Conservation (phyloP, 1,140 invertebrate genomes). For the Andrena cerasifolii region DNA sequence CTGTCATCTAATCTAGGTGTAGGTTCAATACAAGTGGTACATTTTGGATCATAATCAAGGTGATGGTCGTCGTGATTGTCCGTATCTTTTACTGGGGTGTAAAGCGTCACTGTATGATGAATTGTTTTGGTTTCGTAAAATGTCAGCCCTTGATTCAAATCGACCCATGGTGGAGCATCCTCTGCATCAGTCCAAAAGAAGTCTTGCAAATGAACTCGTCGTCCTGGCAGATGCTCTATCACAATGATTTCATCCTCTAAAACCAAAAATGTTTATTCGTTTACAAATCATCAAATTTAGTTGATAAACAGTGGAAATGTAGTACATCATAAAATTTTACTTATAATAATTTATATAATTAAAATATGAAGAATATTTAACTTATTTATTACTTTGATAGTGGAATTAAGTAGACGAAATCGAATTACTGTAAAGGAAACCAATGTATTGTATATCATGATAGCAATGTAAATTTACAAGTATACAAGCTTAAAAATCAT, state of each 20-base stretch:
- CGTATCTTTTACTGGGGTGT: conserved; percentile 63
- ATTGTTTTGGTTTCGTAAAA: conserved; percentile 77
- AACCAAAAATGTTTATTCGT: conserved; percentile 12
- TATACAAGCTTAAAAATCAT: too few species aligned
- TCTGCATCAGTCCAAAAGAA: conserved; percentile 94
- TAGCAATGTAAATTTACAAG: too few species aligned
- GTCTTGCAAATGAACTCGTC: conserved; percentile 88
- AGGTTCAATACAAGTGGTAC: conserved; percentile 76
- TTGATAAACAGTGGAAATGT: neutral
- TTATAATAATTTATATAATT: too few species aligned
- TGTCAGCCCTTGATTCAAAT: conserved; percentile 75
- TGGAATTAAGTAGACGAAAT: too few species aligned
- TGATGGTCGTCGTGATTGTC: conserved; percentile 5
- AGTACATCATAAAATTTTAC: too few species aligned
- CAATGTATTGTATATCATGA: too few species aligned
- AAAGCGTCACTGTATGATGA: conserved; percentile 77
- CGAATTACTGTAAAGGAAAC: too few species aligned
- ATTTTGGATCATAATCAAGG: conserved; percentile 64
- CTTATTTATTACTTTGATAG: too few species aligned
- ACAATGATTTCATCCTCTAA: conserved; percentile 79
- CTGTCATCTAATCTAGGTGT: conserved; percentile 72
- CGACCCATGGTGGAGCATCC: conserved; percentile 85
- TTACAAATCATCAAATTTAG: too few species aligned
- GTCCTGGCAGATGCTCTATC: conserved; percentile 82
- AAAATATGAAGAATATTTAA: too few species aligned